Evolutionary conservation across 2,113 vertebrate genomes (phyloP).

Genomic region (Aphyosemion australe): DNA sequence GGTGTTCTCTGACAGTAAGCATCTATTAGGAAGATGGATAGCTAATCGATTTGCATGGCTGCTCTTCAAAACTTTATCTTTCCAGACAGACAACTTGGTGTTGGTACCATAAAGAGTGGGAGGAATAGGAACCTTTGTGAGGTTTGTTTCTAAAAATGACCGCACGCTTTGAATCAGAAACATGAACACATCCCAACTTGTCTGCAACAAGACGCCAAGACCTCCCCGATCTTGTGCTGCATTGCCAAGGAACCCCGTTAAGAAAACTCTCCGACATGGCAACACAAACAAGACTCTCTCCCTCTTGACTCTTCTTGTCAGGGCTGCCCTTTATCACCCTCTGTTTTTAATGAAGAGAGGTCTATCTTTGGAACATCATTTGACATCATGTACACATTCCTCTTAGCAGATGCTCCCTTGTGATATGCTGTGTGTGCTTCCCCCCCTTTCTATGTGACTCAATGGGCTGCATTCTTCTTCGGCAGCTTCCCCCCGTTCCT

Average conservation of each 20-base stretch:
- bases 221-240: slow-evolving; percentile 42
- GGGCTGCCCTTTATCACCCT: slow-evolving; percentile 61
- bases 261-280: slow-evolving; percentile 56
- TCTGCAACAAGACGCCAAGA: slow-evolving; percentile 56
- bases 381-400: slow-evolving; percentile 80
- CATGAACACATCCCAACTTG: slow-evolving; percentile 66
- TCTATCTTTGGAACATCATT: slow-evolving; percentile 79
- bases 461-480: slow-evolving; percentile 75
- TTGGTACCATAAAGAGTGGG: slow-evolving; percentile 34
- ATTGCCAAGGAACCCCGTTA: slow-evolving; percentile 48
- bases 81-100: slow-evolving; percentile 46
- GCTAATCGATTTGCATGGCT: slow-evolving; percentile 51
- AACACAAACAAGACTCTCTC: slow-evolving; percentile 70
- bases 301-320: slow-evolving; percentile 61
- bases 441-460: slow-evolving; percentile 59
- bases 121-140: slow-evolving; percentile 26
- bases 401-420: slow-evolving; percentile 77
- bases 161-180: slow-evolving; percentile 57
- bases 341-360: slow-evolving; percentile 63
- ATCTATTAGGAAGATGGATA: slow-evolving; percentile 53
- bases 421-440: slow-evolving; percentile 77
- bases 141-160: slow-evolving; percentile 41
- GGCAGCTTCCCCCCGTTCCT: slow-evolving; percentile 39
- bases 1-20: slow-evolving; percentile 50
- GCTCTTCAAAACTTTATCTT: slow-evolving; percentile 47